These are phyloP conservation scores for Neocrepidodera transversa DNA, from an alignment of 2,888 invertebrate genomes.

Conservation along the genomic window DNA sequence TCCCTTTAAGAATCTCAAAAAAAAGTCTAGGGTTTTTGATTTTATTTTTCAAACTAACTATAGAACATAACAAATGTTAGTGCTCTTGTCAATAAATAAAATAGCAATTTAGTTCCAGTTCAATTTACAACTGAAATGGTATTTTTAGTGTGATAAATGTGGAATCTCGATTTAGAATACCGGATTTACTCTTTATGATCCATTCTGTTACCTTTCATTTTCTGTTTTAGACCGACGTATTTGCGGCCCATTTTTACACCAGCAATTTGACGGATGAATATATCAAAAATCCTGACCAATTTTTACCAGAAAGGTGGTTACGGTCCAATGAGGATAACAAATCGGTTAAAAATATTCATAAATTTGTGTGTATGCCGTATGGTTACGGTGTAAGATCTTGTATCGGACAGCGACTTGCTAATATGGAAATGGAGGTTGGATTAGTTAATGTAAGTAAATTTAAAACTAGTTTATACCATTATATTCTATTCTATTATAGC, in stretches of 20 bases:
- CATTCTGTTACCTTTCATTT: too few species aligned
- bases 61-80: not conserved
- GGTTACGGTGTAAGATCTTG: conserved; percentile 74
- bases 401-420: conserved; percentile 75
- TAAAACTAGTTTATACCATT: too few species aligned
- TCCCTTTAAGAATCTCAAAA: not conserved
- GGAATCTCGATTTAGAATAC: too few species aligned
- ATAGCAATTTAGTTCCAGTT: not conserved
- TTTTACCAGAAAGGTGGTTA: conserved; percentile 52
- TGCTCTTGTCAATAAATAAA: not conserved
- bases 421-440: conserved; percentile 63
- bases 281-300: conserved; percentile 41
- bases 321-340: conserved; percentile 39
- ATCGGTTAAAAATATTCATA: conserved; percentile 56
- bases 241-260: not conserved
- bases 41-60: not conserved
- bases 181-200: too few species aligned
- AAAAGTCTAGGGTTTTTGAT: not conserved
- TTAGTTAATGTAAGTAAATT: conserved; percentile 19
- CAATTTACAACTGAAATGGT: too few species aligned
- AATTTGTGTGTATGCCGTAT: conserved; percentile 71
- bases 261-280: conserved; percentile 3
- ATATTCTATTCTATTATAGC: too few species aligned
- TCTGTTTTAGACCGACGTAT: not conserved
- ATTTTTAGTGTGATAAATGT: too few species aligned